Base-by-base conservation (phyloP, 2,113 vertebrate species). In the Indicator indicator region DNA sequence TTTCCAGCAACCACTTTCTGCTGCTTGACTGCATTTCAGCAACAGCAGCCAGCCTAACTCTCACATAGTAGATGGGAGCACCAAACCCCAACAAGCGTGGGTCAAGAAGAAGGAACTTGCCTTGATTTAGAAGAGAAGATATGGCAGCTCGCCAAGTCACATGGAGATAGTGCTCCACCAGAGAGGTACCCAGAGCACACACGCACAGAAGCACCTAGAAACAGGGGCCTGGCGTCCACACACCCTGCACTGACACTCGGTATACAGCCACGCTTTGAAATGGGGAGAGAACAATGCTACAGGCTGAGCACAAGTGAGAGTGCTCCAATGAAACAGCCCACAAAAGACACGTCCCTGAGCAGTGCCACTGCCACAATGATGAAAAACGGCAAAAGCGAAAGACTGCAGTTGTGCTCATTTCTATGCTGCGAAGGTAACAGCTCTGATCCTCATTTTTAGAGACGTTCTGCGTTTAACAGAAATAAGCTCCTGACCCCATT, bases 401-500 rank as follows among this genome's bases (percentile, higher is more conserved):
- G 42, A 27, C 27, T 30, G 20, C 15, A 55, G 1, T 0, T 7
- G 6, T 0, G 16, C 2, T 4, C 3, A 0, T 1, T 24, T 19
- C 15, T 10, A 9, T 32, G 32, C 24, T 8, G 9, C 2, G 2
- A 11, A 14, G 5, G 2, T 5, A 28, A 28, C 5, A 32, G 3
- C 32, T 16, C 55, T 2, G 6, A n/a, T 2, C 1, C 7, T 10
- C 11, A 1, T 56, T 28, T 30, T 14, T 67, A 17, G 17, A 23
- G 6, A 2, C 2, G 0, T 10, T 58, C 17, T 9, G 28, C 0
- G 1, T 9, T n/a, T 21, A 58, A 6, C 4, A 21, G 27, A 30
- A 50, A 7, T 1, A 21, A 38, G 6, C 6, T 6, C 5, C 11
- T 0, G 2, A 10, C 2, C 11, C 1, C 0, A 2, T 18, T 68